Conservation (phyloP, 30 jellyfish, hydroid and myxozoan genomes). For the Rhopilema esculentum region DNA sequence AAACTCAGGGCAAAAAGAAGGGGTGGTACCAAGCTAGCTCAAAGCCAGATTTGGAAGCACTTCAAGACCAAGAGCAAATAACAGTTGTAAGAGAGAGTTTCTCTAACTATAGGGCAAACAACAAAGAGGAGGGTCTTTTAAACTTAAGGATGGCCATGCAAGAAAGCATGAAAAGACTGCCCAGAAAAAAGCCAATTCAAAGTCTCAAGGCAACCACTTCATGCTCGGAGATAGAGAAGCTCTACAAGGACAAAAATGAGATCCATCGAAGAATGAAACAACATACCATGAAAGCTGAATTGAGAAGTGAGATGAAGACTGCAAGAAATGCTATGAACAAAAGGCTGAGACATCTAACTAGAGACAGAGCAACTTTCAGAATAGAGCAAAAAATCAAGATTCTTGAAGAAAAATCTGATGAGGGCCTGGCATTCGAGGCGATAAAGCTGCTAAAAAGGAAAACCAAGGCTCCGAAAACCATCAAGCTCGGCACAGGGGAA, state of each 20-base stretch:
- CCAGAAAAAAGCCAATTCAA: not conserved
- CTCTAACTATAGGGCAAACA: not conserved
- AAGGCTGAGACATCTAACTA: not conserved
- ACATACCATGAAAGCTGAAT: not conserved
- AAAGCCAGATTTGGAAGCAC: not conserved
- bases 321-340: not conserved
- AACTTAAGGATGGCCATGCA: not conserved
- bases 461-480: no score
- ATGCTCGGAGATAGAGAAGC: not conserved
- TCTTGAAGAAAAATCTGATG: no score
- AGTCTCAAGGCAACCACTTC: not conserved
- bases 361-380: not conserved
- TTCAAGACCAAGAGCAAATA: not conserved
- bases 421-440: no score
- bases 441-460: no score
- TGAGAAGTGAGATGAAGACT: not conserved
- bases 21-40: not conserved
- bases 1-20: not conserved
- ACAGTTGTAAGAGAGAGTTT: not conserved
- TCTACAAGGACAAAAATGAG: not conserved
- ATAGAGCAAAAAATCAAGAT: not conserved
- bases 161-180: not conserved
- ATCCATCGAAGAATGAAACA: not conserved
- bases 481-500: no score
- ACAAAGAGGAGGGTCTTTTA: not conserved